Base-by-base conservation (phyloP, 2,797 vertebrate species). In the Halcyon badia region DNA sequence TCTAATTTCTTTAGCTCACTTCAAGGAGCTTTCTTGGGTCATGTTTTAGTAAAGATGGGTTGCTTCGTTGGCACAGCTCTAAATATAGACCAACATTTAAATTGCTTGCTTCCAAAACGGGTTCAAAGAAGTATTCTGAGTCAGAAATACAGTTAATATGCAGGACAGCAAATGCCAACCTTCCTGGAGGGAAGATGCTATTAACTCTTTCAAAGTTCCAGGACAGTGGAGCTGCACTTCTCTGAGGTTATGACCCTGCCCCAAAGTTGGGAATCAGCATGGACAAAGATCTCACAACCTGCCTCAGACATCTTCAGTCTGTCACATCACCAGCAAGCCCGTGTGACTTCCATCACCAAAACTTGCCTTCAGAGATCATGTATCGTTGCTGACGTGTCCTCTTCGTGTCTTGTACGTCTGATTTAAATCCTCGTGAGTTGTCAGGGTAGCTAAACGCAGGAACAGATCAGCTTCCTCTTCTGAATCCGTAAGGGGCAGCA, bases 1-100 rank as follows among this genome's bases (percentile, higher is more conserved):
- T 77, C 58, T 77, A 30, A 82, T 93, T 94, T 86, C 41, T 85
- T 88, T 51, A 81, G 58, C 37, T 83, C 30, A 20, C 8, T 91
- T 94, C 28, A 37, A 24, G 54, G 72, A 35, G 17, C 61, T 88
- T 91, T 85, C 69, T 68, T 91, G 82, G 33, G 41, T 58, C 26
- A 11, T 90, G 52, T 87, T 89, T 94, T 82, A 58, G 60, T 81
- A 62, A 83, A 83, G 41, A 57, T 82, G 62, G 24, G 56, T 83
- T 89, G 52, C 69, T 91, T 92, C 62, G 15, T 80, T 94, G 84
- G 48, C 66, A 80, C 60, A 87, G 10, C 30, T 83, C 71, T 94
- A 83, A 83, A 92, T 80, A 88, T 46, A 87, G 65, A 64, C 70
- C 58, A 85, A 3, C 66, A n/a, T 95, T 70, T 65, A 78, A 88